Conservation (phyloP, 2,888 invertebrate species). For the Phytoseiulus persimilis region DNA sequence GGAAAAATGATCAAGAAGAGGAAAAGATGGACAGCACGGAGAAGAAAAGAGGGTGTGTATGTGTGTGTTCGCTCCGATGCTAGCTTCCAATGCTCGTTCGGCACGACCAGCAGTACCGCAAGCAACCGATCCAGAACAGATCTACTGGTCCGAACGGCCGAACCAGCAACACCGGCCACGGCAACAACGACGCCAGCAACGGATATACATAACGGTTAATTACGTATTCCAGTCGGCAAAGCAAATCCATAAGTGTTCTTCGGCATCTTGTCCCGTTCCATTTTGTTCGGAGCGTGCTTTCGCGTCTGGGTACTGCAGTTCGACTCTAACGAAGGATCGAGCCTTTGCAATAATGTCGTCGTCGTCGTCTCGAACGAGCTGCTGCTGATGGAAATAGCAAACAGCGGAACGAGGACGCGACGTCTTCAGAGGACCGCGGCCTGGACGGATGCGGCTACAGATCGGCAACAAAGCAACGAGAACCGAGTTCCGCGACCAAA, state of each 20-base stretch:
- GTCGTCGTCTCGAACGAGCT: neutral
- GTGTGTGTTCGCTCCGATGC: neutral
- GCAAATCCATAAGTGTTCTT: neutral
- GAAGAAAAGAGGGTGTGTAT: neutral
- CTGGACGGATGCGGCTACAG: no score
- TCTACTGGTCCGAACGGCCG: neutral
- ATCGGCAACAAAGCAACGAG: no score
- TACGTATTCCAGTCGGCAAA: neutral
- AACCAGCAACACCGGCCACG: neutral
- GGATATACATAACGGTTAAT: neutral
- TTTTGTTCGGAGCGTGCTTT: neutral
- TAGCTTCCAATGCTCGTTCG: neutral
- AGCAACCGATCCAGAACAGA: neutral
- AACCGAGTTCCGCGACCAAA: no score
- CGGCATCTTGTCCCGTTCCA: neutral
- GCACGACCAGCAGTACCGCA: neutral
- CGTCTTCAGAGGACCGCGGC: no score
- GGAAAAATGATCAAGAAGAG: neutral
- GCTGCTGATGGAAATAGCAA: no score
- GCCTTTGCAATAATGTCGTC: neutral
- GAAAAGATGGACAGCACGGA: neutral
- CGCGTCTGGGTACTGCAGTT: neutral
- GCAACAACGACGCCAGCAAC: neutral
- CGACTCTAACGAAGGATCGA: neutral
- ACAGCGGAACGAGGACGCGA: no score